Evolutionary conservation across 64 coral and sea anemone genomes (phyloP), one percentile per base, ranked within the genome.

Genomic region (Montipora efflorescens): DNA sequence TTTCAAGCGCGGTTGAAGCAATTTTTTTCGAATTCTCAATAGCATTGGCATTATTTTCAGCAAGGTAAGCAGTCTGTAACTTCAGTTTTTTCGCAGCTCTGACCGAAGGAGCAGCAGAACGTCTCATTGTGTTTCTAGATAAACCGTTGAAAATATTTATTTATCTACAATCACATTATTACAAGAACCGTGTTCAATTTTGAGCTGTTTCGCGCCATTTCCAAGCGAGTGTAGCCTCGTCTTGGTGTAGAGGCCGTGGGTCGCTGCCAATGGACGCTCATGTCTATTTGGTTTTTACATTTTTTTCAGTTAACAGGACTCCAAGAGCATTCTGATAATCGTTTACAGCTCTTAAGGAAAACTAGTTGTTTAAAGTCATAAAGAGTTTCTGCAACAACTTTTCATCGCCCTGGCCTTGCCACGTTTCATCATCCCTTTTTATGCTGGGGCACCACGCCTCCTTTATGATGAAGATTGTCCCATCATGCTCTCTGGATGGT

Each of bases 51-150:
- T 74, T 46, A 28, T 46, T 88, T 77, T 52, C 67, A 47, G 86
- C 64, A 7, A 85, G 18, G 71, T 92, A 95, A 8, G 96, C 93
- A 82, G 96, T 45, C 18, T 51, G 64, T 79, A 97, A 97, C 48
- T 91, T 97, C 28, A 70, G 50, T 94, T 90, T 94, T 79, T 97
- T 97, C 4, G 93, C 90, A 10, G 96, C 93, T 89, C 96, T 93
- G 46, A 84, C 81, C 10, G 96, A 97, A 43, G 96, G 96, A 47
- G 96, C 96, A 50, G 96, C 96, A 51, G 96, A 97, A 48, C 96
- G 93, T 28, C 96, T 89, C 96, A 97, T 97, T 50, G 14, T 82
- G 58, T 59, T 23, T 2, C 0, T 36, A 13, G 10, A 83, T 43
- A 19, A 84, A 14, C 16, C 11, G 62, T 14, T 67, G 11, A 14